Evolutionary conservation across 2,888 invertebrate species (phyloP).

Genomic region (Melipona bicolor): DNA sequence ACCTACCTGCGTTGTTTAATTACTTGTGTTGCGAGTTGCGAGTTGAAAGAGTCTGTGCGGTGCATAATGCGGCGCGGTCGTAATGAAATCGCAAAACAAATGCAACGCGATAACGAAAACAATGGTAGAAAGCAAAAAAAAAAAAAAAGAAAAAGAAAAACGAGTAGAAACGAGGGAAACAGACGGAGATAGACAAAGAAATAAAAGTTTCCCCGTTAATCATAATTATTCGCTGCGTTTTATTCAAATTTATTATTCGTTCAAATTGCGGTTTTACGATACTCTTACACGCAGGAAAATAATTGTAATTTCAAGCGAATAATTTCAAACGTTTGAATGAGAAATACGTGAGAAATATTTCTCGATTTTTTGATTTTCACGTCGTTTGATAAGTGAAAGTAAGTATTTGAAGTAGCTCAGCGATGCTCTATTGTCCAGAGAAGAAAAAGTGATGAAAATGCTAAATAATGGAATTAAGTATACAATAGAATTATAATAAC

Average conservation of each 20-base stretch:
- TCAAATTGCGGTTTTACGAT: background rate
- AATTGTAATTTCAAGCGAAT: background rate
- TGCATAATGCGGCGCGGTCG: background rate
- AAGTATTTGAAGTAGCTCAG: too few species aligned
- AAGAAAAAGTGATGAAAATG: too few species aligned
- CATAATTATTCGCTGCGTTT: background rate
- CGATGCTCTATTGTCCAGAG: too few species aligned
- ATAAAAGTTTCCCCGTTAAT: background rate
- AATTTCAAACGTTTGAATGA: background rate
- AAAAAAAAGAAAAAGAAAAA: too few species aligned
- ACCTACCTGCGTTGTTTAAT: constrained; percentile 9
- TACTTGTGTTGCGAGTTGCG: background rate
- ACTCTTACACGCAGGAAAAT: background rate
- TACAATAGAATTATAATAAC: too few species aligned
- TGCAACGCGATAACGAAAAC: background rate
- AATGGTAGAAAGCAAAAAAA: background rate
- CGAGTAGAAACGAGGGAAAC: background rate
- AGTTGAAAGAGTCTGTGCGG: background rate
- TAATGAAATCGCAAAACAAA: constrained; percentile 5
- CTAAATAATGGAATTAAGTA: too few species aligned
- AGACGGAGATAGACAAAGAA: background rate
- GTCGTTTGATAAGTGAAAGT: background rate
- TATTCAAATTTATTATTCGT: background rate
- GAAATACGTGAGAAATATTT: background rate
- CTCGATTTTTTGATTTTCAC: background rate